Evolutionary conservation across 2,113 vertebrate genomes (phyloP), one percentile per base, ranked within the genome.

Genomic region (Gasterosteus nipponicus): DNA sequence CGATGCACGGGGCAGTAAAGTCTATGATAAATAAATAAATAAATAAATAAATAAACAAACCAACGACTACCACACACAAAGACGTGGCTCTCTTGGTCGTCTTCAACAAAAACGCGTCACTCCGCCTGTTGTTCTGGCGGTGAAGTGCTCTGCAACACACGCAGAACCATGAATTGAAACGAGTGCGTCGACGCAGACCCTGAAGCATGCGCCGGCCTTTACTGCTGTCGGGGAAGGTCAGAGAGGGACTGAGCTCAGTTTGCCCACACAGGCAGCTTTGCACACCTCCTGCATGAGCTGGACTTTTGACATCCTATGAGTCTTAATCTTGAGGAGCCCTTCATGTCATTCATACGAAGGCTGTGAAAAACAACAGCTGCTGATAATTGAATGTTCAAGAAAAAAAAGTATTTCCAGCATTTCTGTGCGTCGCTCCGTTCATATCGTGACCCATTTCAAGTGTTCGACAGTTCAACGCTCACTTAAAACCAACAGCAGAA

Each of bases 271-370:
- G 81, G 74, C 80, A 75, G 75, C 78, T 83, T 81, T 78, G 62
- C 80, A 84, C 72, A 41, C 73, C 80, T 81, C 77, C 80, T 87
- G 49, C 67, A 74, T 66, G 66, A 84, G 79, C 87, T 61, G 76
- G 86, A 80, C 64, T 85, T 84, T 82, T 90, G 85, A 91, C 86
- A 81, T 81, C 73, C 86, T 69, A 85, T 26, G 1, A 73, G 60
- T 61, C 69, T 70, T 58, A 77, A 81, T 80, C 39, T 63, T 58
- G 39, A 85, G 80, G 75, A 87, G 59, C 62, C 71, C 62, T 86
- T 78, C 22, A 26, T 76, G 81, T 79, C 76, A 79, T 70, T 81
- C 72, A 44, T 76, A 80, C 79, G 77, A 54, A 82, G 54, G 46
- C 49, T 26, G 22, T 26, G 22, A 35, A 61, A 67, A 65, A 44